These are phyloP conservation scores for Microcebus jonahi DNA, from an alignment of 2,113 vertebrate genomes.

Conservation along the genomic window DNA sequence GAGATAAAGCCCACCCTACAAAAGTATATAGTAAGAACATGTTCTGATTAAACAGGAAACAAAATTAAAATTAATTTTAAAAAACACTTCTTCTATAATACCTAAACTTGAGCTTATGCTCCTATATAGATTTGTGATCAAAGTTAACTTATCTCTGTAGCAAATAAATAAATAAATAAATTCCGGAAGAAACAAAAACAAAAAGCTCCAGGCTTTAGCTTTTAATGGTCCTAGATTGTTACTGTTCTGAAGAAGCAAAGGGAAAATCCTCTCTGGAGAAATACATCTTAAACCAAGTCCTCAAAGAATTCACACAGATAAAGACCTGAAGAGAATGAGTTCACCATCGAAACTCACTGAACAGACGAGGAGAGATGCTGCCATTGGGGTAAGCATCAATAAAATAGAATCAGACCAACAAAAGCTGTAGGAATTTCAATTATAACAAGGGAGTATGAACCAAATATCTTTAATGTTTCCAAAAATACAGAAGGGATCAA, in stretches of 20 bases:
- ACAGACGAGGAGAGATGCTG: not conserved
- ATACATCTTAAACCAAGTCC: not conserved
- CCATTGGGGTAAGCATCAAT: not conserved
- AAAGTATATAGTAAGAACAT: not conserved
- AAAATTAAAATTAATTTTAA: not conserved
- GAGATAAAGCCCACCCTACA: not conserved
- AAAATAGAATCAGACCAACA: not conserved
- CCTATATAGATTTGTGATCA: not conserved
- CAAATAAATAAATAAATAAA: not conserved
- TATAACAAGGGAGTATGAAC: not conserved
- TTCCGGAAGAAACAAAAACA: not conserved
- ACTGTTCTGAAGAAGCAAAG: not conserved
- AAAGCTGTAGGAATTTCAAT: not conserved
- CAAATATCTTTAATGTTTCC: not conserved
- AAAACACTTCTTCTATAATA: not conserved
- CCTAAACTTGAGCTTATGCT: not conserved
- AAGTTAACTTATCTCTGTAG: not conserved
- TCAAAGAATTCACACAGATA: not conserved
- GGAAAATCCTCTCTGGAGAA: not conserved
- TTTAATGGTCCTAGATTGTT: not conserved
- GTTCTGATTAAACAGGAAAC: not conserved
- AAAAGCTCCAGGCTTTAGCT: not conserved
- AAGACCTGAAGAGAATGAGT: not conserved
- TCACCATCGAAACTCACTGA: not conserved
- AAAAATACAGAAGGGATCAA: not conserved